Evolutionary conservation across 2,797 vertebrate species (phyloP), one percentile per base, ranked within the genome.

Genomic region (Channa striata): DNA sequence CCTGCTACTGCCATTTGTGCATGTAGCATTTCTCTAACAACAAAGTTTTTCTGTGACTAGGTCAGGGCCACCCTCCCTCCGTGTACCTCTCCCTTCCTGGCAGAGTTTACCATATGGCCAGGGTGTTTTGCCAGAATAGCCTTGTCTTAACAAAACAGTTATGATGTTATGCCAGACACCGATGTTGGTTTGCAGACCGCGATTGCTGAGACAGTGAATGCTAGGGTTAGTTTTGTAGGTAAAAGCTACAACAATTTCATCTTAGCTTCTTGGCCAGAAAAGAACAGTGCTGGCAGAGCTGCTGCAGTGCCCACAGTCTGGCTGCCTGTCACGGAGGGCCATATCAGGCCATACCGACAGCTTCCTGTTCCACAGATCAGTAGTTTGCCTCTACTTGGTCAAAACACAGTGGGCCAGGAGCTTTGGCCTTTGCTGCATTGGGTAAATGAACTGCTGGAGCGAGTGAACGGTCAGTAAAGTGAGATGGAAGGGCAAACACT

Each of bases 341-440:
- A 90, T 92, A 93, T 92, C 91, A 49, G 91, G 91, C 89, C 84
- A 89, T 85, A 80, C 82, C 19, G 61, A 69, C 77, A 72, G 86
- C 84, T 88, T 91, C 83, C 88, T 86, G 88, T 89, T 87, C 73
- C 82, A 85, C 87, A 91, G 78, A 74, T 68, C 89, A 82, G 75
- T 74, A 79, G 85, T 92, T 91, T 93, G 90, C 88, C 92, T 93
- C 83, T 93, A 92, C 91, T 93, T 93, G 92, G 92, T 93, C 92
- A 93, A 93, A 93, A 92, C 90, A 92, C 81, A 63, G 84, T 48
- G 65, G 65, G 61, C 69, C 66, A 73, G 74, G 72, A 86, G 76
- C 83, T 74, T 58, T 83, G 86, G 85, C 83, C 86, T 82, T 63
- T 78, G 87, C 84, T 86, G 88, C 82, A 60, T 75, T 2, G 74